Evolutionary conservation across 1,140 invertebrate species (phyloP).

Genomic region (Pseudomyrmex cubaensis): DNA sequence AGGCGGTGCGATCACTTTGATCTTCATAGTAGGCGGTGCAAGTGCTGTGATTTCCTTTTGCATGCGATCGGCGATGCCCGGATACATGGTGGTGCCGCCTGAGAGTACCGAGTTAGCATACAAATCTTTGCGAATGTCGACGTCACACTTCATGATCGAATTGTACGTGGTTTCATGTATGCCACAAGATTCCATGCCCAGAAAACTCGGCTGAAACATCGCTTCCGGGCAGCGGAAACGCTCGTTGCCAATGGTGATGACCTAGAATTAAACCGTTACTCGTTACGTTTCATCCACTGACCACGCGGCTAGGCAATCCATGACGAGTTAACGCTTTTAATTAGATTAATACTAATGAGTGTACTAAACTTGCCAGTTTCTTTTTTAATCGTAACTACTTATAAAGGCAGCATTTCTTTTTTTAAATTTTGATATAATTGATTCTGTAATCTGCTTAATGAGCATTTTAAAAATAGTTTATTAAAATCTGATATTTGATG

Average conservation of each 20-base stretch:
- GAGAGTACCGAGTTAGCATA: constrained; percentile 96
- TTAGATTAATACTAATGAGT: constrained; percentile 45
- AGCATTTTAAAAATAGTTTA: too few relatives aligned
- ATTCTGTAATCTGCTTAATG: too few relatives aligned
- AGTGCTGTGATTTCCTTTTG: constrained; percentile 95
- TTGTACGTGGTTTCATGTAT: constrained; percentile 97
- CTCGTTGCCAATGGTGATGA: constrained; percentile 96
- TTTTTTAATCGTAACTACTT: too few relatives aligned
- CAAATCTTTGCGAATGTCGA: constrained; percentile 95
- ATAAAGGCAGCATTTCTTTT: too few relatives aligned
- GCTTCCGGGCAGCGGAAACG: constrained; percentile 97
- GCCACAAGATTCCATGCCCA: constrained; percentile 96
- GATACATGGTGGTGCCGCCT: constrained; percentile 92
- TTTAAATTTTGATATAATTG: too few relatives aligned
- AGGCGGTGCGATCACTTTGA: constrained; percentile 97
- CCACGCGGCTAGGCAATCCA: constrained; percentile 35
- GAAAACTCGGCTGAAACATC: constrained; percentile 95
- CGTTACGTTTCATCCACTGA: constrained; percentile 48
- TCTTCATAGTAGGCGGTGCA: constrained; percentile 96
- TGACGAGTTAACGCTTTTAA: constrained; percentile 42
- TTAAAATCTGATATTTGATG: too few relatives aligned
- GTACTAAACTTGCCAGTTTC: not conserved
- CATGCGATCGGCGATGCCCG: constrained; percentile 94
- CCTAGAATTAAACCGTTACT: constrained; percentile 76
- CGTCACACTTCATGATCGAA: constrained; percentile 98